Conservation (phyloP, 2,888 invertebrate species). For the Mechanitis mazaeus region DNA sequence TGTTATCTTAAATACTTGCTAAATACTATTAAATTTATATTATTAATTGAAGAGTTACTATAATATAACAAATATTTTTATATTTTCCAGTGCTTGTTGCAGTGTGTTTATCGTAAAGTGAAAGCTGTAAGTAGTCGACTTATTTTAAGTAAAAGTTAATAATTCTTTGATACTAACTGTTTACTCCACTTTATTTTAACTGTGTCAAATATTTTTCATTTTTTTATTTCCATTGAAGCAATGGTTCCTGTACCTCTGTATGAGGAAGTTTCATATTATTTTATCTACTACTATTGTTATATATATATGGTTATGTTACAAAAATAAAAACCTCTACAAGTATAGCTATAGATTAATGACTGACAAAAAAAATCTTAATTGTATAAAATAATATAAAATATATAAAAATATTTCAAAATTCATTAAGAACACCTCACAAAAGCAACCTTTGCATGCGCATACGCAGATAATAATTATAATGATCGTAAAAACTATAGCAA, state of each 20-base stretch:
- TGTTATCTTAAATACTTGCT: neutral
- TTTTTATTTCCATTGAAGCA: neutral
- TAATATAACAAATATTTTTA: constrained; percentile 11
- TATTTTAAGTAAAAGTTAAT: constrained; percentile 20
- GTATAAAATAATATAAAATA: no score
- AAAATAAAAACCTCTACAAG: no score
- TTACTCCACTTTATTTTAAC: constrained; percentile 17
- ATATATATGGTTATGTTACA: no score
- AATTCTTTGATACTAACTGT: constrained; percentile 3
- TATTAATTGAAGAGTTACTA: no score
- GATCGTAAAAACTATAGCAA: no score
- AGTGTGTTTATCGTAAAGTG: constrained; percentile 87
- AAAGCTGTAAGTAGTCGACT: constrained; percentile 80
- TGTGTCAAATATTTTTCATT: neutral
- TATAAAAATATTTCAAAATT: no score
- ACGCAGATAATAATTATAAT: no score
- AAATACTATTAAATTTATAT: neutral
- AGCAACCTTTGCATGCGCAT: no score
- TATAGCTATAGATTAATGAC: no score
- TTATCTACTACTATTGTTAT: no score
- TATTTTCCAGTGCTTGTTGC: constrained; percentile 82
- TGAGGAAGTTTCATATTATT: no score
- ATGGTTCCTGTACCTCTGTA: neutral
- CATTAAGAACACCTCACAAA: no score
- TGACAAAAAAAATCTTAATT: neutral